Percentiles rank a stretch among this genome's conserved stretches.
These are phyloP conservation scores for Ctenomys sociabilis DNA, from an alignment of 2,113 vertebrate genomes.

Conservation along the genomic window DNA sequence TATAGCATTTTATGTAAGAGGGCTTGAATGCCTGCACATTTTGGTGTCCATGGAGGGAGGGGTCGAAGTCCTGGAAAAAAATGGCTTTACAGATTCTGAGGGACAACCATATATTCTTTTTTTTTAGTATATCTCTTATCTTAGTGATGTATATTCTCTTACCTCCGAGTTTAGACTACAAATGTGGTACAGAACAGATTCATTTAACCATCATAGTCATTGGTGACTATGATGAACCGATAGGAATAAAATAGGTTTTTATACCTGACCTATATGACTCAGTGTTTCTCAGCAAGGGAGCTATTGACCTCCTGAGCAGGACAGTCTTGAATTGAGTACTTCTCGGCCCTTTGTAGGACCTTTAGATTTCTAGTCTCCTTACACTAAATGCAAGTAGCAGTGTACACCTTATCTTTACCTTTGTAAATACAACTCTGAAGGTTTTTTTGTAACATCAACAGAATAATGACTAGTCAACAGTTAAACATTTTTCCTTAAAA, in stretches of 20 bases:
- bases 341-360: not conserved
- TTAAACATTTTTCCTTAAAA: conserved; percentile 45
- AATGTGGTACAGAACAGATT: not conserved
- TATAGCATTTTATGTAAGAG: not conserved
- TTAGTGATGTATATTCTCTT: no score
- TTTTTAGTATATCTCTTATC: no score
- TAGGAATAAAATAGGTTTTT: conserved; percentile 49
- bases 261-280: not conserved
- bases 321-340: not conserved
- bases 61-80: not conserved
- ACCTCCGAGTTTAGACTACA: not conserved
- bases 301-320: not conserved
- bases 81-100: not conserved
- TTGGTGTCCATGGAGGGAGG: not conserved
- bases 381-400: not conserved
- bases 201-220: not conserved
- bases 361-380: not conserved
- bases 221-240: not conserved
- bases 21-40: not conserved
- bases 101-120: not conserved
- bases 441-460: conserved; percentile 20
- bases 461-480: not conserved
- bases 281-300: not conserved
- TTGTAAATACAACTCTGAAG: not conserved
- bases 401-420: not conserved